Percentiles rank a stretch among this genome's conserved stretches.
Evolutionary conservation across 2,888 invertebrate genomes (phyloP).

Genomic region (Eustalomyia histrio): DNA sequence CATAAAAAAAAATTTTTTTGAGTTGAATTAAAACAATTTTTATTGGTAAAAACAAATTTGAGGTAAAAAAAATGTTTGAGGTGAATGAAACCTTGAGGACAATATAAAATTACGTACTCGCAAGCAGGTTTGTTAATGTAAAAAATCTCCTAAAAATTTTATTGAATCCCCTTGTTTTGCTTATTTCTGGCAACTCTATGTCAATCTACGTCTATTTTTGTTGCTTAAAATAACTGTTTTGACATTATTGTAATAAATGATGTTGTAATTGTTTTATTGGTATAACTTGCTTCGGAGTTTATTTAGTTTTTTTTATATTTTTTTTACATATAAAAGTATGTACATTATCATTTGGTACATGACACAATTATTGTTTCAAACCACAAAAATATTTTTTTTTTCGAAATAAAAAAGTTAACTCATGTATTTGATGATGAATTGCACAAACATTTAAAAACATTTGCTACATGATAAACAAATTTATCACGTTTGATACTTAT

Average conservation of each 20-base stretch:
- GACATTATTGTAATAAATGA: slow-evolving; percentile 48
- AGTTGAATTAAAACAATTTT: too few relatives aligned
- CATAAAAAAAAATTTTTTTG: too few relatives aligned
- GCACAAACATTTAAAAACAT: slow-evolving; percentile 2
- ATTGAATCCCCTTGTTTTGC: too few relatives aligned
- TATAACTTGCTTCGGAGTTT: background rate
- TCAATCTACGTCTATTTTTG: slow-evolving; percentile 3
- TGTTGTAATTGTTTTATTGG: slow-evolving; percentile 57
- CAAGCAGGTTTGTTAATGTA: too few relatives aligned
- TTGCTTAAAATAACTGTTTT: slow-evolving; percentile 18
- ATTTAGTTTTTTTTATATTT: background rate
- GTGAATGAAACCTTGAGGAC: too few relatives aligned
- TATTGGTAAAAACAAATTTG: too few relatives aligned
- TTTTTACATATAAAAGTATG: background rate
- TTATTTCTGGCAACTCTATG: background rate
- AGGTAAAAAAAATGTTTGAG: too few relatives aligned
- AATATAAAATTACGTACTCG: too few relatives aligned
- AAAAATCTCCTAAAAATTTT: too few relatives aligned
- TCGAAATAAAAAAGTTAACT: slow-evolving; percentile 13
- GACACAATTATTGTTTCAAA: slow-evolving; percentile 40
- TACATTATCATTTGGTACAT: slow-evolving; percentile 25
- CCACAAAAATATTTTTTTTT: background rate
- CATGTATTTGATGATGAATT: slow-evolving; percentile 32
- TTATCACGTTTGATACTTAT: slow-evolving; percentile 30
- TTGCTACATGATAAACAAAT: slow-evolving; percentile 20